phyloP scores from a whole-genome alignment of 2,113 vertebrate species.

The Cynocephalus volans region DNA sequence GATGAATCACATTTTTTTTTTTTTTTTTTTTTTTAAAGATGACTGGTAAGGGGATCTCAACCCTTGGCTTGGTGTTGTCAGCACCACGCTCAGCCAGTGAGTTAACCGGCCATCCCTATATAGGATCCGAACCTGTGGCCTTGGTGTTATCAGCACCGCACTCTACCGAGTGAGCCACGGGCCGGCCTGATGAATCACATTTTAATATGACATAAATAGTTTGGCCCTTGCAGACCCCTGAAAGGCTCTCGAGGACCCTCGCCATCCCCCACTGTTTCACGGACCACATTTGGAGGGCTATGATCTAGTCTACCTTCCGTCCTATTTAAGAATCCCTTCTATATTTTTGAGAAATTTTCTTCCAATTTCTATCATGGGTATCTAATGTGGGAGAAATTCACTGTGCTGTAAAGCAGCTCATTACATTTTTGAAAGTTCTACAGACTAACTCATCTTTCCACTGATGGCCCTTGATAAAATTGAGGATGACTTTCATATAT shows the following conservation, averaged over 20 bases:
- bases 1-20: background rate
- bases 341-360: background rate
- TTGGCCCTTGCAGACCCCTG: background rate
- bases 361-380: background rate
- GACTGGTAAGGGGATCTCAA: no score
- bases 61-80: no score
- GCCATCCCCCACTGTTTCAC: rapidly evolving
- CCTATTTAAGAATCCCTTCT: background rate
- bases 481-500: background rate
- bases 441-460: background rate
- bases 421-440: background rate
- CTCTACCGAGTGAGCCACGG: no score
- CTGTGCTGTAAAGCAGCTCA: background rate
- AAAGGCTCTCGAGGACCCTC: background rate
- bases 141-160: no score
- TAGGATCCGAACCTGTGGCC: no score
- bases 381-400: background rate
- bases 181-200: background rate
- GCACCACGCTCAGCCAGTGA: no score
- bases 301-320: background rate
- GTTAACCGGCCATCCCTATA: no score
- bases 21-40: no score
- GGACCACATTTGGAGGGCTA: background rate
- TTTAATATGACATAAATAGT: background rate
- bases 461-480: background rate